Conservation (phyloP, 2,113 vertebrate genomes). For the Odocoileus hemionus region DNA sequence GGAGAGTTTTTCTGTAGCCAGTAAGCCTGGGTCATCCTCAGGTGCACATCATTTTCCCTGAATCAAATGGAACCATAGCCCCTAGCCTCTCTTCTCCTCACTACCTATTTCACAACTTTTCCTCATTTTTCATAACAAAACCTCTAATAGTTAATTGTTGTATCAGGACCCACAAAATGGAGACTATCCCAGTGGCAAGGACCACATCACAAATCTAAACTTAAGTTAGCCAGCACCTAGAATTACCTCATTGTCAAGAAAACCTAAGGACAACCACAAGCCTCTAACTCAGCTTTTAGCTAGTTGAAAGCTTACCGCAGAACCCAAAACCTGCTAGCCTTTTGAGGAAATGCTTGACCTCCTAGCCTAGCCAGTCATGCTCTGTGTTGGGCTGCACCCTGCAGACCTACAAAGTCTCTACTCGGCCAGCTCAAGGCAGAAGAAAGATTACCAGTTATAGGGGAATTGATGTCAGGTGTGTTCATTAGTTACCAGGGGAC, state of each 20-base stretch:
- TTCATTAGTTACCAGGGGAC: not conserved
- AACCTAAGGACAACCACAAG: not conserved
- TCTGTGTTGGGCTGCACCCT: not conserved
- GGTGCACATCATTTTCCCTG: not conserved
- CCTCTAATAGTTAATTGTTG: not conserved
- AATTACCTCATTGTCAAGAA: not conserved
- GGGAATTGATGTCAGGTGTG: not conserved
- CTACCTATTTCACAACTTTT: not conserved
- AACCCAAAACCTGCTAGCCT: not conserved
- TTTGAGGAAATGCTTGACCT: not conserved
- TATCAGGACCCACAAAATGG: not conserved
- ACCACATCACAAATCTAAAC: not conserved
- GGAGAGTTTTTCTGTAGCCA: not conserved
- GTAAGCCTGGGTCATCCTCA: accelerated
- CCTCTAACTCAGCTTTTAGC: not conserved
- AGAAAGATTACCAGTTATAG: not conserved
- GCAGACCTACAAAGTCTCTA: not conserved
- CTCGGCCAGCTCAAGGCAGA: not conserved
- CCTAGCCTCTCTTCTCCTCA: not conserved
- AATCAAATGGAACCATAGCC: not conserved
- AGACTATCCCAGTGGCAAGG: not conserved
- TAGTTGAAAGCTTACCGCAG: not conserved
- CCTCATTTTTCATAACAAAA: not conserved
- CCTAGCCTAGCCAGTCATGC: not conserved
- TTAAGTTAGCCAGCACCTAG: not conserved